Evolutionary conservation across 2,888 invertebrate genomes (phyloP), one percentile per base, ranked within the genome.

Genomic region (Patella depressa): DNA sequence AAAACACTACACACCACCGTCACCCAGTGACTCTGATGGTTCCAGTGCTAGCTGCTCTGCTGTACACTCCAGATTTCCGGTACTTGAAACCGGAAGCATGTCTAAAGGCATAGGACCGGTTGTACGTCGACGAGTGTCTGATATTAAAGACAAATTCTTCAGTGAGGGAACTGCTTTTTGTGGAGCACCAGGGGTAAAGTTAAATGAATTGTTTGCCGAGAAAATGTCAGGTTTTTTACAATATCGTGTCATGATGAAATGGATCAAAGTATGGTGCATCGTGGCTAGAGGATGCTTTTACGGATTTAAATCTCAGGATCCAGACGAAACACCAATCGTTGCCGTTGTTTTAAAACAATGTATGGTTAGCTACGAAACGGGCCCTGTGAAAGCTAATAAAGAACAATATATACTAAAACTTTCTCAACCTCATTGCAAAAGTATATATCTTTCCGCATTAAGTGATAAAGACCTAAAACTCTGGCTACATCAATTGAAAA

Each of bases 281-380:
- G 83, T 89, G n/a, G 85, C 83, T 72, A 77, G 83, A n/a, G 87
- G 88, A 0, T 85, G 85, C 75, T 83, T 89, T 72, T 88, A 88
- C 78, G 85, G 84, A 71, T 89, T 88, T 75, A 85, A 85, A 71
- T 80, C 86, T 0, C 83, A 87, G 71, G 79, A 82, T 9, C 79
- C 79, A 2, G 83, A 83, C 0, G 87, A 88, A n/a, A 74, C 53
- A n/a, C 84, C 88, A 0, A 78, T 83, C n/a, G n/a, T 87, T 15
- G 76, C 83, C 9, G 80, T 86, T 24, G 75, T 84, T 17, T 73
- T 89, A 4, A 83, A 83, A 14, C 84, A 85, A 34, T 85, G 85
- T 78, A 83, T 79, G 5, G 85, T 89, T 7, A 79, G 81, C 3
- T 86, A 85, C 76, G 79, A 85, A 3, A 77, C 84, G 0, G 82